phyloP scores from a whole-genome alignment of 2,888 invertebrate genomes.

The Scrobipalpa costella region DNA sequence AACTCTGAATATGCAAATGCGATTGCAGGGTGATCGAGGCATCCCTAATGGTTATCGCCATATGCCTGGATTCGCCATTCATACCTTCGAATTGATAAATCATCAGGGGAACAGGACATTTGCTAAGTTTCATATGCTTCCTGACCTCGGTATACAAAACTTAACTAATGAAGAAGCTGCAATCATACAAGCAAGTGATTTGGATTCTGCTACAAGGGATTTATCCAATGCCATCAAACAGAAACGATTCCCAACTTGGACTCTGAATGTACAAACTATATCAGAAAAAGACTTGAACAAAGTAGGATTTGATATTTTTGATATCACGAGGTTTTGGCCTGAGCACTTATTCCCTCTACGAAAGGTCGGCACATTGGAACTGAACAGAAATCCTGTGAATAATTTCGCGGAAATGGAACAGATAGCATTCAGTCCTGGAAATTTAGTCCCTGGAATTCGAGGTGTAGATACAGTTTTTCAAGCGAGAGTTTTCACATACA shows the following conservation, averaged over 20 bases:
- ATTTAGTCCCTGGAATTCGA: slow-evolving; percentile 94
- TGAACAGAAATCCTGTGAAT: slow-evolving; percentile 93
- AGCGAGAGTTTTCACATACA: slow-evolving; percentile 91
- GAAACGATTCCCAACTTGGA: slow-evolving; percentile 88
- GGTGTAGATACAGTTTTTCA: slow-evolving; percentile 95
- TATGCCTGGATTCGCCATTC: slow-evolving; percentile 96
- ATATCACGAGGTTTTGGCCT: slow-evolving; percentile 93
- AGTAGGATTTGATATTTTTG: slow-evolving; percentile 92
- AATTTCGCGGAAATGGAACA: slow-evolving; percentile 97
- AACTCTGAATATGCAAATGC: slow-evolving; percentile 89
- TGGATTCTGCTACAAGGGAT: slow-evolving; percentile 92
- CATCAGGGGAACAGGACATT: slow-evolving; percentile 84
- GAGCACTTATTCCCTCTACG: slow-evolving; percentile 88
- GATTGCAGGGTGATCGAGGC: slow-evolving; percentile 93
- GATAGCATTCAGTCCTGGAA: slow-evolving; percentile 91
- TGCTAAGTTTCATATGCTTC: slow-evolving; percentile 94
- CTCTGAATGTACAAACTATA: slow-evolving; percentile 89
- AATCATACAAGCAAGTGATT: slow-evolving; percentile 86
- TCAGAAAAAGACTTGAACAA: slow-evolving; percentile 85
- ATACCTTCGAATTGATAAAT: slow-evolving; percentile 93
- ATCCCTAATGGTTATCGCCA: slow-evolving; percentile 93
- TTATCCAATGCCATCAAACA: slow-evolving; percentile 91
- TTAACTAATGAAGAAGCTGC: slow-evolving; percentile 83
- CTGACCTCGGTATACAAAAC: slow-evolving; percentile 92
- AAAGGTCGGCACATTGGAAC: slow-evolving; percentile 89